phyloP scores from a whole-genome alignment of 2,113 vertebrate genomes.

The Pogona vitticeps region DNA sequence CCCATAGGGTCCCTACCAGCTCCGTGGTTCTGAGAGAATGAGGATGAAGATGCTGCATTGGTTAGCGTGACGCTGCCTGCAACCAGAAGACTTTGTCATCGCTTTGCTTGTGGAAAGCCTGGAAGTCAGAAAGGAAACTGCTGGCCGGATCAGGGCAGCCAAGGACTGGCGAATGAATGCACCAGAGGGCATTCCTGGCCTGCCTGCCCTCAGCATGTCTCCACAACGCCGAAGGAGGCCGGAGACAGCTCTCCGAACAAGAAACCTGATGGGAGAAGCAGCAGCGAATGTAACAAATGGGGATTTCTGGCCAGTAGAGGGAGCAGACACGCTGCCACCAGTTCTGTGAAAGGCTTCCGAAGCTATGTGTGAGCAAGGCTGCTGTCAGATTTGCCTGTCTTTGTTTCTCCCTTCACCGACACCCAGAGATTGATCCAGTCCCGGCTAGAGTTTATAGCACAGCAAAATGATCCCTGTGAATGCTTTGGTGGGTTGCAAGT shows the following conservation, averaged over 20 bases:
- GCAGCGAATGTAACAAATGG: neutral
- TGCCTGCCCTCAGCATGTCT: too few species aligned
- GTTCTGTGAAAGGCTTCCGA: neutral
- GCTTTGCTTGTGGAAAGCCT: neutral
- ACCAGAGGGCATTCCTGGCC: neutral
- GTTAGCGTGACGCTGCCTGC: too few species aligned
- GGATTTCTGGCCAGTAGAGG: slow-evolving; percentile 10
- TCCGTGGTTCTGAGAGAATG: too few species aligned
- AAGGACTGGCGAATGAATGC: neutral
- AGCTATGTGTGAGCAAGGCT: neutral
- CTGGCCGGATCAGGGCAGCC: neutral
- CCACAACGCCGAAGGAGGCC: neutral
- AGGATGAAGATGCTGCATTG: too few species aligned
- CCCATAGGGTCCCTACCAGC: too few species aligned
- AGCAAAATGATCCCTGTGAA: neutral
- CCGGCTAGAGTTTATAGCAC: neutral
- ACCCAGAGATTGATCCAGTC: neutral
- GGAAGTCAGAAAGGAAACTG: neutral
- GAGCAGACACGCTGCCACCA: neutral
- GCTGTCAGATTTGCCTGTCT: too few species aligned
- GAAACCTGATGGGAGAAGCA: neutral
- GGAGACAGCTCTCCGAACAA: neutral
- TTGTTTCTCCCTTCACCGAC: rapidly evolving
- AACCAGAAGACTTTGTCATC: too few species aligned
- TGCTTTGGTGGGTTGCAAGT: too few species aligned